Percentiles rank a stretch among this genome's conserved stretches.
These are phyloP conservation scores for Bucorvus abyssinicus DNA, from an alignment of 2,797 vertebrate genomes.

Conservation along the genomic window DNA sequence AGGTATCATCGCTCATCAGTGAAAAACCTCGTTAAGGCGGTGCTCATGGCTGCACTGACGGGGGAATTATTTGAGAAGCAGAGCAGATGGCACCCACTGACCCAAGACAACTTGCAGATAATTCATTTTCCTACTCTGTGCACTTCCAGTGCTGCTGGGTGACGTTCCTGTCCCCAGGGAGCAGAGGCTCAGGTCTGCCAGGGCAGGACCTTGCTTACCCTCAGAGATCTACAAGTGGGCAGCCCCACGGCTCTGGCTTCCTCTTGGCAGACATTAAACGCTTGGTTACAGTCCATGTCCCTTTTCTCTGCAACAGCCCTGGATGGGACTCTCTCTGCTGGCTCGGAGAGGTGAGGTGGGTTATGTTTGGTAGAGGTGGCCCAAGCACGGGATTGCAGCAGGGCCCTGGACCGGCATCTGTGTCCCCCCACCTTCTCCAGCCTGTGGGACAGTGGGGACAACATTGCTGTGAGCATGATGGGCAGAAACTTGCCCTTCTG, in stretches of 20 bases:
- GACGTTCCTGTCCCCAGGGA: fast-evolving
- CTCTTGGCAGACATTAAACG: fast-evolving
- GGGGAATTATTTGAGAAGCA: background rate
- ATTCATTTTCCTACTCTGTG: background rate
- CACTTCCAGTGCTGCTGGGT: background rate
- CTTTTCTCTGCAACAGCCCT: background rate
- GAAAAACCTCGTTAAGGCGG: background rate
- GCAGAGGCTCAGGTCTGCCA: background rate
- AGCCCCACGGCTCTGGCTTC: background rate
- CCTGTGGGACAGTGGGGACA: background rate
- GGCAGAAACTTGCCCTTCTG: background rate
- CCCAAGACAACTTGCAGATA: background rate
- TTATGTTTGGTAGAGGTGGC: background rate
- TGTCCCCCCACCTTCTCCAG: background rate
- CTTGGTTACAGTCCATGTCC: background rate
- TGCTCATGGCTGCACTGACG: background rate
- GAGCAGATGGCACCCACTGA: background rate
- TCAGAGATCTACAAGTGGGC: background rate
- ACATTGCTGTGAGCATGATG: background rate
- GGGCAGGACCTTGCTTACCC: background rate
- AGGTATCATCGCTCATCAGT: background rate
- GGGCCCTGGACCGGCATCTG: fast-evolving
- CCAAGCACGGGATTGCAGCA: fast-evolving
- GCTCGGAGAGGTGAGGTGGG: background rate
- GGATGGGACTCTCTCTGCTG: background rate